Conservation (phyloP, 1,140 invertebrate genomes). For the Orchestia grillus region DNA sequence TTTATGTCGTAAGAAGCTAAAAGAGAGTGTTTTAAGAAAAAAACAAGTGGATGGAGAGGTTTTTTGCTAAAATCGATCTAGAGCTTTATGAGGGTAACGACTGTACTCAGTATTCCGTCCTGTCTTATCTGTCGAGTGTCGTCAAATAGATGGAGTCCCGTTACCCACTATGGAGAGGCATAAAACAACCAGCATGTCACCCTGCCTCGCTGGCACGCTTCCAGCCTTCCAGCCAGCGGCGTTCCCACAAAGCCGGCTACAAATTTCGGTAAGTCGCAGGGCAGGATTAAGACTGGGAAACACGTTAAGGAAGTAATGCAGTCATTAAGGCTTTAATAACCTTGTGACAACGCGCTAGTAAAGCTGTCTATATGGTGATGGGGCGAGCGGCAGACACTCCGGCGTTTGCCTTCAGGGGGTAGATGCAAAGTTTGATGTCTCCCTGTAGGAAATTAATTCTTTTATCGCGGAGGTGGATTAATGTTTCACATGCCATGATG, state of each 20-base stretch:
- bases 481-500: not conserved
- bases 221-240: not conserved
- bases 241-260: not conserved
- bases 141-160: not conserved
- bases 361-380: not conserved
- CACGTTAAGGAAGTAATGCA: not conserved
- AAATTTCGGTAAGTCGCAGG: not conserved
- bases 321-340: slow-evolving; percentile 9
- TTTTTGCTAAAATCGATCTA: no score
- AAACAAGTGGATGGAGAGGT: no score
- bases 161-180: not conserved
- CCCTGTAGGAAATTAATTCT: slow-evolving; percentile 1
- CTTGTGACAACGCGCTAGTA: not conserved
- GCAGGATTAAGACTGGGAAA: not conserved
- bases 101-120: not conserved
- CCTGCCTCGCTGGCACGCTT: not conserved
- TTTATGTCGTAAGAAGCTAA: no score
- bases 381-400: not conserved
- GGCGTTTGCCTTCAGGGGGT: not conserved
- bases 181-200: not conserved
- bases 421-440: not conserved
- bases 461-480: not conserved
- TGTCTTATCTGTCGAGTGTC: not conserved
- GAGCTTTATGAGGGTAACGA: no score
- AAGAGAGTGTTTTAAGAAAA: no score